phyloP scores from a whole-genome alignment of 2,797 vertebrate genomes.

The Poliocrania exsul region DNA sequence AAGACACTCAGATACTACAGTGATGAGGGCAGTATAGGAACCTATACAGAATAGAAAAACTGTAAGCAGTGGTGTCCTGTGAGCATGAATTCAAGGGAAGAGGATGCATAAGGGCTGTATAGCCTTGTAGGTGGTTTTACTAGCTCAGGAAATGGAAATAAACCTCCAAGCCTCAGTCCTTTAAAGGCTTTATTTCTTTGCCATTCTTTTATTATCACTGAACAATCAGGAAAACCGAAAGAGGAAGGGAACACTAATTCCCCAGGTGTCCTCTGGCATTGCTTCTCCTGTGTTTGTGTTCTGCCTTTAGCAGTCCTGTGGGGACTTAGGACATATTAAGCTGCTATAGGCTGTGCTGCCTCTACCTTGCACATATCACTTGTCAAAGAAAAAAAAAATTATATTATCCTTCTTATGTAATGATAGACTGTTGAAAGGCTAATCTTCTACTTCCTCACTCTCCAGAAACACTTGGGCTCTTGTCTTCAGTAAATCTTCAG shows the following conservation, averaged over 20 bases:
- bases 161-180: neutral
- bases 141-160: constrained; percentile 6
- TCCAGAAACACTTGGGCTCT: constrained; percentile 35
- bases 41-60: neutral
- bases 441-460: neutral
- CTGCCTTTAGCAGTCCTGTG: neutral
- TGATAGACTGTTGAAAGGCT: neutral
- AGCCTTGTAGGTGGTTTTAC: constrained; percentile 16
- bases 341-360: neutral
- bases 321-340: neutral
- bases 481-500: constrained; percentile 35
- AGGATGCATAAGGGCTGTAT: neutral
- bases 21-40: neutral
- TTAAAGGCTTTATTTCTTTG: neutral
- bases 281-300: neutral
- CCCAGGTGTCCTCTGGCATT: neutral
- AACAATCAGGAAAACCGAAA: neutral
- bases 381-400: constrained; percentile 13
- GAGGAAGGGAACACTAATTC: neutral
- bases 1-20: neutral
- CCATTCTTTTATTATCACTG: neutral
- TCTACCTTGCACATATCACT: neutral
- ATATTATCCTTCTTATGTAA: constrained; percentile 25
- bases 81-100: constrained; percentile 23
- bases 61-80: constrained; percentile 5